Base-by-base conservation (phyloP, 2,797 vertebrate species). In the Echeneis naucrates region DNA sequence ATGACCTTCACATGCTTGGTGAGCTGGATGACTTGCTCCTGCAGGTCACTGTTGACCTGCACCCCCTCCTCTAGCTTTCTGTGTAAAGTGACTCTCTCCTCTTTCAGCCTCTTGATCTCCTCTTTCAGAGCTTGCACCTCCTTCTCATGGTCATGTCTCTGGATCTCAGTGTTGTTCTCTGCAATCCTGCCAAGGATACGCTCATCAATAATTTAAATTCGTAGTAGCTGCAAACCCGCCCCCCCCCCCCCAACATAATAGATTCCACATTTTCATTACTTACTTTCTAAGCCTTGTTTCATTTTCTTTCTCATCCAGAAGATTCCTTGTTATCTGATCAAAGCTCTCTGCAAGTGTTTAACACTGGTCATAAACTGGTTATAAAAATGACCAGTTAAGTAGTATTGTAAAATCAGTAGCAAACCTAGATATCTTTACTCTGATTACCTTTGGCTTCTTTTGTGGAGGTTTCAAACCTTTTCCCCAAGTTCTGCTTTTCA, bases 281-380 rank as follows among this genome's bases (percentile, higher is more conserved):
- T 95, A 99, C 98, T 94, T 94, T 87, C 96, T 94, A 17, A 96
- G 95, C 24, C 88, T 94, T 76, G 94, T 93, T 88, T 98, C 96
- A 58, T 94, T 95, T 71, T 95, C 95, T 12, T 97, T 93, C 26
- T 99, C 96, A 4, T 91, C 89, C 33, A 95, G 92, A 62, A 99
- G 93, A 24, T 86, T 95, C 67, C 90, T 94, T 47, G 95, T 97
- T 56, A 97, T 84, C n/a, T 92, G 65, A 74, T 97, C 95, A 94
- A 97, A 96, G 89, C 94, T 94, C 74, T 95, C 98, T 99, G 94
- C 61, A 87, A 86, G 51, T 65, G 35, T 50, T 24, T 30, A 42
- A 68, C 62, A 38, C 6, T 2, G 0, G 24, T 82, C 21, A 85
- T 4, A 63, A 5, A 53, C 40, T 7, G 40, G 40, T 42, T 17